Conservation (phyloP, 2,113 vertebrate genomes). For the Lagopus leucura region DNA sequence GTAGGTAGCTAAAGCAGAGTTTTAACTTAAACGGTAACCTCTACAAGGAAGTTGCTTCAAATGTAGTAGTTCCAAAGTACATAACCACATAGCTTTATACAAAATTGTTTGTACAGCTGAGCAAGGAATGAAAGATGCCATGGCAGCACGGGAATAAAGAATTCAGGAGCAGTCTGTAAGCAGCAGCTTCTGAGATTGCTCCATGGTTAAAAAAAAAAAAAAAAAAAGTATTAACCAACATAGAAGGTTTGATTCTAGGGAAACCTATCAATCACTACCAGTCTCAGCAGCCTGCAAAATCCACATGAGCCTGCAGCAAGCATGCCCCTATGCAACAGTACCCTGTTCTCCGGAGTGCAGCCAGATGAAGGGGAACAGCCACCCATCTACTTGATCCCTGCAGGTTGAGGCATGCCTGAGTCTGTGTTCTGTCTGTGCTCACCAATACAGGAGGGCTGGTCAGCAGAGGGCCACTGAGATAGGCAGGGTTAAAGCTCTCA, state of each 20-base stretch:
- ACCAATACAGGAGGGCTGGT: neutral
- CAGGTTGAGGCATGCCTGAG: neutral
- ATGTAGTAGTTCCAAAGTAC: neutral
- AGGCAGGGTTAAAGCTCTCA: neutral
- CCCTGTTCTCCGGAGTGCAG: neutral
- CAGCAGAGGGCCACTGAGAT: neutral
- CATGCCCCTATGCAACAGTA: rapidly evolving
- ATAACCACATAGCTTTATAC: neutral
- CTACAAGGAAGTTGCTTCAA: neutral
- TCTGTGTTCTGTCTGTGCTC: neutral
- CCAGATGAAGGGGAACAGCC: neutral
- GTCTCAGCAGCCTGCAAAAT: neutral
- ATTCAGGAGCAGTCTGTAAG: neutral
- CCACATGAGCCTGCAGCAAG: neutral
- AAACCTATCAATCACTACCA: neutral
- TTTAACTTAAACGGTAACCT: neutral
- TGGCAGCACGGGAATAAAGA: neutral
- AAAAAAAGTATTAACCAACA: neutral
- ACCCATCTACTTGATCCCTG: neutral
- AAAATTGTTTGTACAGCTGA: neutral
- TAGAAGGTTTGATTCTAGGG: neutral
- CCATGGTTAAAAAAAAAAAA: neutral
- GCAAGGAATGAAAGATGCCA: neutral
- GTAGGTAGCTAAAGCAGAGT: neutral
- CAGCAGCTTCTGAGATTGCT: neutral